Base-by-base conservation (phyloP, 2,113 vertebrate genomes). In the Motacilla alba region DNA sequence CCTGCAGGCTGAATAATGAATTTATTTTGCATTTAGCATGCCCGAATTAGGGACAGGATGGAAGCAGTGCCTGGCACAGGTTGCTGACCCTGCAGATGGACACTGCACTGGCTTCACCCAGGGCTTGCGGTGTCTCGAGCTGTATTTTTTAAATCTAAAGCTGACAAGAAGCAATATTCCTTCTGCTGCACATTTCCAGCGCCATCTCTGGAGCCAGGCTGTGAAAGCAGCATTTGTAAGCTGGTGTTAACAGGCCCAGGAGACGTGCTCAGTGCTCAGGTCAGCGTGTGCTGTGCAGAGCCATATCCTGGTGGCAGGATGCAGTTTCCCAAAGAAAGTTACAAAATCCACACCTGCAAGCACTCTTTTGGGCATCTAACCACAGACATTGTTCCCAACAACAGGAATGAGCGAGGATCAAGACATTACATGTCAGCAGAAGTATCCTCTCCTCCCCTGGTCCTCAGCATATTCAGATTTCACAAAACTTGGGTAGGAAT, bases 361-460 rank as follows among this genome's bases (percentile, higher is more conserved):
- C 43, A 79, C 63, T 62, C 68, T n/a, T 88, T 67, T 39, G 89
- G 87, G 66, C 90, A 95, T 63, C 58, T 83, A 88, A 96, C 79
- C 90, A 89, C 88, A 93, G 41, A 95, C 94, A 91, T 58, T 52
- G 64, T 37, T 92, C 69, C 62, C 77, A 94, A 84, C 50, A 70
- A 93, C 62, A 84, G 83, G 41, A 81, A 89, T 52, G 55, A 76
- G 93, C 62, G 78, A 93, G 86, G 47, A 95, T 91, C 93, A 94
- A 95, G 95, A 92, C 79, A 93, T 92, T 91, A 84, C 81, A 96
- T 90, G 95, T 87, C 95, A 97, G 66, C 52, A 95, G 73, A 92
- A 94, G 87, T 87, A 92, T 95, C 89, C 63, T 87, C 70, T 77
- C 86, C 43, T 85, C 58, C 62, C 53, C 75, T 16, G 21, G 87